Evolutionary conservation across 2,113 vertebrate genomes (phyloP).

Genomic region (Platycercus adscitus): DNA sequence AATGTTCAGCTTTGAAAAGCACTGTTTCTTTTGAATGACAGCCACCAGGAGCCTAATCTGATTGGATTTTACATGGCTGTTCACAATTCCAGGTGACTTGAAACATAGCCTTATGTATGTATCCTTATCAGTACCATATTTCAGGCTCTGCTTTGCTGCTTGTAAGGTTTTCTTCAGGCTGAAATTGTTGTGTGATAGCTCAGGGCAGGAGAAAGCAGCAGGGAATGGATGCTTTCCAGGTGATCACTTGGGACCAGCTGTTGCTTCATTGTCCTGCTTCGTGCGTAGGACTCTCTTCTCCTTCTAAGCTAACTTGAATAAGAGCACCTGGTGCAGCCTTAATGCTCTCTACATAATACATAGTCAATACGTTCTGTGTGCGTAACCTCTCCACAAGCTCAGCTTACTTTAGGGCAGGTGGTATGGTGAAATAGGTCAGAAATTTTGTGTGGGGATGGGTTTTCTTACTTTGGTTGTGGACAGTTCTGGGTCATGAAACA

Average conservation of each 20-base stretch:
- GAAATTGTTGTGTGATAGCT: neutral
- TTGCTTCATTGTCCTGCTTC: neutral
- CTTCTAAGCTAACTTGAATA: neutral
- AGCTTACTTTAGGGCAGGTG: neutral
- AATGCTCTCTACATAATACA: fast-evolving
- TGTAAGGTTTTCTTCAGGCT: neutral
- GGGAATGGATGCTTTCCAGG: neutral
- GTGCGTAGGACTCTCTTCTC: fast-evolving
- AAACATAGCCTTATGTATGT: neutral
- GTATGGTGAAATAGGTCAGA: neutral
- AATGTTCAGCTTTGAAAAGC: neutral
- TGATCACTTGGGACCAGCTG: neutral
- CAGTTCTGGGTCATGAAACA: neutral
- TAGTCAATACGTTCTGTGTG: neutral
- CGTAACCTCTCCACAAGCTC: neutral
- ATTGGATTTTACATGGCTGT: neutral
- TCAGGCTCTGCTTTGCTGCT: neutral
- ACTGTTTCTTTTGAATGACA: neutral
- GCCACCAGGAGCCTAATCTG: neutral
- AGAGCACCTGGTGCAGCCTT: fast-evolving
- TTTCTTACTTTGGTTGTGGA: neutral
- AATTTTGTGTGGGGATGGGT: neutral
- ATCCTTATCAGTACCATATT: neutral
- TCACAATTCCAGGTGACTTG: neutral
- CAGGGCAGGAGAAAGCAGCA: neutral